Base-by-base conservation (phyloP, 2,888 invertebrate genomes). In the Platycnemis pennipes region DNA sequence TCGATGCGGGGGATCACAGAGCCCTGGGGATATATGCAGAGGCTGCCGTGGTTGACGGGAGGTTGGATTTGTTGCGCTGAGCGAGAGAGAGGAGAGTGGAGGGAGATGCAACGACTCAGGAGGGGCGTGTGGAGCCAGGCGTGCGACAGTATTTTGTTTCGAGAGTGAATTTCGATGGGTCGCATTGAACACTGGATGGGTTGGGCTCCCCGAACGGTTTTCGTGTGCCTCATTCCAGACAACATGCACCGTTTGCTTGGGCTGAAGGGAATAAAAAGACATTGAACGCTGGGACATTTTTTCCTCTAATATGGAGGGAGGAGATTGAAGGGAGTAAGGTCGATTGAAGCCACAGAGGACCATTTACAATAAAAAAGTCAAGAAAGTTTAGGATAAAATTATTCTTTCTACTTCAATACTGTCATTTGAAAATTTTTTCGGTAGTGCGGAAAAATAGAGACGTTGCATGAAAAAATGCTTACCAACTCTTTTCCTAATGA, bases 131-230 rank as follows among this genome's bases (percentile, higher is more conserved):
- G 13, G 31, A 3, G n/a, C 11, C 22, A 26, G 86, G 19, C 19
- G 42, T 16, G 26, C 42, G 44, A 46, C 11, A 22, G 45, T 26
- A 87, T 87, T 44, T 44, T 42, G 56, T 91, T 91, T 91, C 31
- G 2, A 91, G 91, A 91, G 91, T 45, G 91, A 91, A 91, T 91
- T 69, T 37, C 45, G 44, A 91, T 91, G 63, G 63, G 63, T 16
- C 63, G 31, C 37, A 56, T 56, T n/a, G n/a, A 56, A 91, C 91
- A 91, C 45, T 42, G 63, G 56, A 91, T 63, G 63, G 91, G 91
- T 44, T 63, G 91, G 63, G 44, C 91, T 88, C 42, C n/a, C 37
- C 7, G 37, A 26, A 37, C 31, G 31, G 63, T 8, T 63, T 46
- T 88, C 19, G n/a, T 37, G 56, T 42, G 42, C 56, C 91, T n/a